phyloP scores from a whole-genome alignment of 1,140 invertebrate species.

The Berghia stephanieae region DNA sequence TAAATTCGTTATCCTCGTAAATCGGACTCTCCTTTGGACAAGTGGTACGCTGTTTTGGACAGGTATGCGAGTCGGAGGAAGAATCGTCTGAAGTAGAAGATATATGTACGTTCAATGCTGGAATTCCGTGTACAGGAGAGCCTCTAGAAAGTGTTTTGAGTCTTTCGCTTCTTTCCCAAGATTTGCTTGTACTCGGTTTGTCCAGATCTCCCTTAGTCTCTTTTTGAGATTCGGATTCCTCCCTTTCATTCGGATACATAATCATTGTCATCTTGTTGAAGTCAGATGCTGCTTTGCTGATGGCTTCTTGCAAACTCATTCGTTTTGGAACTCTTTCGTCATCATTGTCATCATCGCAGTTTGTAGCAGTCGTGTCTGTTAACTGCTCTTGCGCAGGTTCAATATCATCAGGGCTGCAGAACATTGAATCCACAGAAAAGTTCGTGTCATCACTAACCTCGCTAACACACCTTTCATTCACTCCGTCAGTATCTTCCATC shows the following conservation, averaged over 20 bases:
- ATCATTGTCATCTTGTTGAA: not conserved
- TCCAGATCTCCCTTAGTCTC: not conserved
- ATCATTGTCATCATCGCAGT: too few species aligned
- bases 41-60: too few species aligned
- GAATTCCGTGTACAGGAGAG: constrained; percentile 3
- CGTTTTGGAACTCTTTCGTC: too few species aligned
- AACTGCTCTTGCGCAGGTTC: constrained; percentile 25
- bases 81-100: too few species aligned
- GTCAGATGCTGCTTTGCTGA: constrained; percentile 29
- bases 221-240: not conserved
- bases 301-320: constrained; percentile 42
- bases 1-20: constrained; percentile 62
- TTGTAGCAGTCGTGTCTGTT: not conserved
- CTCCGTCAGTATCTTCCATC: constrained; percentile 49
- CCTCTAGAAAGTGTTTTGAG: not conserved
- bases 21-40: constrained; percentile 38
- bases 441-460: constrained; percentile 36
- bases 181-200: not conserved
- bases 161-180: not conserved
- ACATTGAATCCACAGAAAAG: constrained; percentile 41
- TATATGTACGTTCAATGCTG: too few species aligned
- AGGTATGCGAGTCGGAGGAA: too few species aligned
- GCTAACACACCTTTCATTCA: constrained; percentile 30
- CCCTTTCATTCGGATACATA: not conserved
- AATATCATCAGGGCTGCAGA: constrained; percentile 43